Conservation (phyloP, 2,888 invertebrate species). For the Drosophila lacicola region DNA sequence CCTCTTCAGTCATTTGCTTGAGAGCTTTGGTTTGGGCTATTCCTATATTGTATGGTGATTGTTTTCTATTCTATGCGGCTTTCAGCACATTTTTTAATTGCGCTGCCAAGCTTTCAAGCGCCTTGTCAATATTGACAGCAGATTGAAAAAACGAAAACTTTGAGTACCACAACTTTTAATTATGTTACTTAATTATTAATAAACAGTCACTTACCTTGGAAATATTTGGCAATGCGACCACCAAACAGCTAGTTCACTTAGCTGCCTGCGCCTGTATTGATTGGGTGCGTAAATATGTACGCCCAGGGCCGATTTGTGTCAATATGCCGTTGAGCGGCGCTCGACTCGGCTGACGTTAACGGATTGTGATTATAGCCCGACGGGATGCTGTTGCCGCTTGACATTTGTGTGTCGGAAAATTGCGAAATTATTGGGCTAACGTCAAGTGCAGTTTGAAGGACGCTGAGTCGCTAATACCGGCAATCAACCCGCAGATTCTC, state of each 20-base stretch:
- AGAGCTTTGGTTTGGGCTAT: not conserved
- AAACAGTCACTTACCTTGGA: conserved; percentile 34
- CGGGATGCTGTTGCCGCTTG: conserved; percentile 21
- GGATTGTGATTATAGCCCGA: conserved; percentile 45
- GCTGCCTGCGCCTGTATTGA: conserved; percentile 56
- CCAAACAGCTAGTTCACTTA: conserved; percentile 36
- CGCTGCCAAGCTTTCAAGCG: conserved; percentile 1
- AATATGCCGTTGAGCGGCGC: conserved; percentile 45
- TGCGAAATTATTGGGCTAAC: conserved; percentile 32
- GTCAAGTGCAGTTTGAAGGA: conserved; percentile 42
- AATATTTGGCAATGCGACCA: conserved; percentile 17
- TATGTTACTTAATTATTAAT: conserved; percentile 59
- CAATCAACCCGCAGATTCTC: conserved; percentile 3
- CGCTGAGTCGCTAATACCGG: conserved; percentile 23
- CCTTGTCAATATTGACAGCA: conserved; percentile 27
- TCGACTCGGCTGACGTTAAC: conserved; percentile 48
- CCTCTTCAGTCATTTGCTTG: no score
- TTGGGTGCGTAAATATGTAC: conserved; percentile 65
- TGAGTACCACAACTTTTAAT: conserved; percentile 34
- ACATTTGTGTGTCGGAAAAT: conserved; percentile 30
- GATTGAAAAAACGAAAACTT: conserved; percentile 31
- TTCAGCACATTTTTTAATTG: not conserved
- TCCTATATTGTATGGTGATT: conserved; percentile 16
- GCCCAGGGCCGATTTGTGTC: conserved; percentile 50
- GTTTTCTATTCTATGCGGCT: conserved; percentile 25